These are phyloP conservation scores for Temnothorax curvispinosus DNA, from an alignment of 1,140 invertebrate species.

Conservation along the genomic window DNA sequence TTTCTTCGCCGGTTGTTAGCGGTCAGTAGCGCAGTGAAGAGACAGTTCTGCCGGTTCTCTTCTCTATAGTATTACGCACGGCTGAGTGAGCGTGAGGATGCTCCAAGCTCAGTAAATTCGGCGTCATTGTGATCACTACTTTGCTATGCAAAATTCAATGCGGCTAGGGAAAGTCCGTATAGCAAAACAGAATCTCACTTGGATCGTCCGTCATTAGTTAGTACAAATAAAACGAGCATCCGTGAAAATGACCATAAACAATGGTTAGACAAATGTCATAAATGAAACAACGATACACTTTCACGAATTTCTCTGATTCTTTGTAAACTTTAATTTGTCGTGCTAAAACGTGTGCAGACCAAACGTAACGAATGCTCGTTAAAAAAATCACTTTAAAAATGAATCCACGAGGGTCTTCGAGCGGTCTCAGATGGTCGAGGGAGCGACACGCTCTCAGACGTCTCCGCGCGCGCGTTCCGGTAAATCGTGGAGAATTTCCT, in stretches of 20 bases:
- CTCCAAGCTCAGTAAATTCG: conserved; percentile 60
- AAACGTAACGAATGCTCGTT: background rate
- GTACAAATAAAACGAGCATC: background rate
- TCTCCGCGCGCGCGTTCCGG: background rate
- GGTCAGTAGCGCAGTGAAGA: conserved; percentile 22
- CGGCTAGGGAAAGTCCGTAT: background rate
- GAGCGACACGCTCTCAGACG: background rate
- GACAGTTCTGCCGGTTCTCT: background rate
- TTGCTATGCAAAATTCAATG: background rate
- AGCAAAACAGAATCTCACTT: background rate
- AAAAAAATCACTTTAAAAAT: background rate
- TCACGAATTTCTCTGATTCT: background rate
- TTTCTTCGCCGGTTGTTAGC: conserved; percentile 3
- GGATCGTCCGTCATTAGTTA: background rate
- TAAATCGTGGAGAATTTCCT: conserved; percentile 35
- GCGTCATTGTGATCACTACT: conserved; percentile 10
- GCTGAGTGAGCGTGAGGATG: conserved; percentile 73
- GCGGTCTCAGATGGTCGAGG: background rate
- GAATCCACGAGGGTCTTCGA: background rate
- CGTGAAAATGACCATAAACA: background rate
- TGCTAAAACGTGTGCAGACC: background rate
- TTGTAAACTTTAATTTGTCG: background rate
- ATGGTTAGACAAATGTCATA: background rate
- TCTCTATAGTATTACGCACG: conserved; percentile 1
- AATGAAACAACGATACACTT: background rate